Evolutionary conservation across 2,113 vertebrate species (phyloP).

Genomic region (Numida meleagris): DNA sequence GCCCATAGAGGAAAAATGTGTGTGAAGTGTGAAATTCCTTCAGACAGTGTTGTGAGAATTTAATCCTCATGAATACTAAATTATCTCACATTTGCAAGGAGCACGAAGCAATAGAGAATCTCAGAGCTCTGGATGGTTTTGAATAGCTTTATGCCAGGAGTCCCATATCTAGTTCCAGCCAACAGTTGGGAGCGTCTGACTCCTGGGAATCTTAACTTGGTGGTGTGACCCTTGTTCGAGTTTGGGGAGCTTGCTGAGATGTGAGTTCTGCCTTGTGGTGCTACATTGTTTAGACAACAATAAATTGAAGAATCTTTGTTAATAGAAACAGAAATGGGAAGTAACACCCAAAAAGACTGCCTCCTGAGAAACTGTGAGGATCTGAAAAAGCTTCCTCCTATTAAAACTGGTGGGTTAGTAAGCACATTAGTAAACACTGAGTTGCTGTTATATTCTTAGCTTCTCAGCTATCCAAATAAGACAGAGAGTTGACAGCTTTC

Average conservation of each 20-base stretch:
- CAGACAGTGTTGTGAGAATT: conserved; percentile 23
- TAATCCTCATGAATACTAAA: conserved; percentile 34
- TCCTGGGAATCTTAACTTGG: neutral
- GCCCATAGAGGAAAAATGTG: neutral
- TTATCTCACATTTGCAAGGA: conserved; percentile 10
- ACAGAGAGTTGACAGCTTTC: neutral
- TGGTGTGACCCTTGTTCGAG: neutral
- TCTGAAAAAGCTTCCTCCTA: neutral
- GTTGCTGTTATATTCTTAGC: neutral
- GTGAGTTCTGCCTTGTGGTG: neutral
- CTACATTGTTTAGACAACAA: neutral
- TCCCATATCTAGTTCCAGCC: neutral
- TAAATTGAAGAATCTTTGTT: neutral
- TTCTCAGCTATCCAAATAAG: neutral
- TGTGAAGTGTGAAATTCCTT: conserved; percentile 13
- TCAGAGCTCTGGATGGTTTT: neutral
- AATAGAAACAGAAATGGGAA: neutral
- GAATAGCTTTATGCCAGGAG: neutral
- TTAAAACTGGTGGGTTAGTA: neutral
- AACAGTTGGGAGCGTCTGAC: neutral
- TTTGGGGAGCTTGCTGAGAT: neutral
- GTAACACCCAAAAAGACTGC: neutral
- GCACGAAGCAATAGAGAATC: neutral
- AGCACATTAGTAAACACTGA: neutral
- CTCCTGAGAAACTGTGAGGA: conserved; percentile 9